Evolutionary conservation across 2,888 invertebrate species (phyloP).

Genomic region (Tetragonisca angustula): DNA sequence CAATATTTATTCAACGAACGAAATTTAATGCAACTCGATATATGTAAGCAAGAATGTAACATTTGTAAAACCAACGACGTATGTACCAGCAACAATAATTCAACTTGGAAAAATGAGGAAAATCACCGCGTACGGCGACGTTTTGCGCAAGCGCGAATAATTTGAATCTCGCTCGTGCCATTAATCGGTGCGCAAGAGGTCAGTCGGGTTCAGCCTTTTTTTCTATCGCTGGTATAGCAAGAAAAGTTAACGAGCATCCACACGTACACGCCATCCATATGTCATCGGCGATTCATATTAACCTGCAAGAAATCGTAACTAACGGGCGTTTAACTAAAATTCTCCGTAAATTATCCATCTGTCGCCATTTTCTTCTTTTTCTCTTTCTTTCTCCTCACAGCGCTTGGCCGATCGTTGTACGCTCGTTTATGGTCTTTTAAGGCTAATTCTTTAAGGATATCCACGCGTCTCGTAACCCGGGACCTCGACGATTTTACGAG

Average conservation of each 20-base stretch:
- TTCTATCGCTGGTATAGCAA: neutral
- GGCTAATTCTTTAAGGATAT: slow-evolving; percentile 26
- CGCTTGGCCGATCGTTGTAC: slow-evolving; percentile 6
- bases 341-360: neutral
- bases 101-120: neutral
- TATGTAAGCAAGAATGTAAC: neutral
- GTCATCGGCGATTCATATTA: neutral
- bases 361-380: neutral
- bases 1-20: neutral
- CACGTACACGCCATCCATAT: neutral
- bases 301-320: neutral
- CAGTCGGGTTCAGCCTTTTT: neutral
- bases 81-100: neutral
- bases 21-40: neutral
- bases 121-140: neutral
- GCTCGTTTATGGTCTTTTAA: slow-evolving; percentile 6
- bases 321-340: neutral
- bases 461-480: slow-evolving; percentile 18
- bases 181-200: neutral
- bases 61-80: neutral
- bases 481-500: slow-evolving; percentile 67
- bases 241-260: neutral
- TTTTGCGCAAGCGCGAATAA: too few relatives aligned
- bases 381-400: neutral
- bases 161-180: too few relatives aligned